These are phyloP conservation scores for Pasiphila rectangulata DNA, from an alignment of 2,888 invertebrate genomes.

Conservation along the genomic window DNA sequence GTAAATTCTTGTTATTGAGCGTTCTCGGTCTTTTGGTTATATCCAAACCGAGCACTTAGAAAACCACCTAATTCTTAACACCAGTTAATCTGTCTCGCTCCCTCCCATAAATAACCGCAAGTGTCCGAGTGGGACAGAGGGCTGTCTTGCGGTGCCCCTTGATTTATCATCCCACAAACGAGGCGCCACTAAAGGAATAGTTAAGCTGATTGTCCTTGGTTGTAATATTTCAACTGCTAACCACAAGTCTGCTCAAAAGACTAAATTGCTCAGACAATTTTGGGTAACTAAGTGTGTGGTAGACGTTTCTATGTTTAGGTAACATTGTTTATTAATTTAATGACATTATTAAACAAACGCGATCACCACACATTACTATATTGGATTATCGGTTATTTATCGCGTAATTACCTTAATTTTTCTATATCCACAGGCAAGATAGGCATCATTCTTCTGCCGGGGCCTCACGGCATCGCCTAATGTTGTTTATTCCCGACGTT, in stretches of 20 bases:
- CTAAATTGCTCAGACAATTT: too few species aligned
- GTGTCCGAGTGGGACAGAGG: slow-evolving; percentile 37
- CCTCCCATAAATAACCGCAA: slow-evolving; percentile 27
- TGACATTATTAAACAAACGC: too few species aligned
- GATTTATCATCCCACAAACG: slow-evolving; percentile 68
- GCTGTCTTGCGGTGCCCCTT: slow-evolving; percentile 65
- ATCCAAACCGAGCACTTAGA: slow-evolving; percentile 16
- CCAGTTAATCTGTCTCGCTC: slow-evolving; percentile 14
- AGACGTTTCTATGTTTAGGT: too few species aligned
- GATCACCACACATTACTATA: too few species aligned
- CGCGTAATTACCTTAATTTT: too few species aligned
- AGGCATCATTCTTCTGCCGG: too few species aligned
- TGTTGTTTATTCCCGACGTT: too few species aligned
- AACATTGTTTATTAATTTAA: too few species aligned
- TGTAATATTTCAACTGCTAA: slow-evolving; percentile 4
- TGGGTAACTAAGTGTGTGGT: too few species aligned
- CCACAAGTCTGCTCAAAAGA: not conserved
- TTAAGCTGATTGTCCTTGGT: slow-evolving; percentile 4
- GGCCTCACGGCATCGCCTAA: too few species aligned
- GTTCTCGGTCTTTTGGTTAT: not conserved
- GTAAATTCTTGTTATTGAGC: not conserved
- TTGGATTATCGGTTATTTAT: too few species aligned
- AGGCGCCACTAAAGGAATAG: slow-evolving; percentile 9
- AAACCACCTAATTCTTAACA: slow-evolving; percentile 18
- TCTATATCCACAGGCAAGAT: too few species aligned